Percentiles rank a stretch among this genome's conserved stretches.
These are phyloP conservation scores for Rallus limicola DNA, from an alignment of 2,113 vertebrate species.

Conservation along the genomic window DNA sequence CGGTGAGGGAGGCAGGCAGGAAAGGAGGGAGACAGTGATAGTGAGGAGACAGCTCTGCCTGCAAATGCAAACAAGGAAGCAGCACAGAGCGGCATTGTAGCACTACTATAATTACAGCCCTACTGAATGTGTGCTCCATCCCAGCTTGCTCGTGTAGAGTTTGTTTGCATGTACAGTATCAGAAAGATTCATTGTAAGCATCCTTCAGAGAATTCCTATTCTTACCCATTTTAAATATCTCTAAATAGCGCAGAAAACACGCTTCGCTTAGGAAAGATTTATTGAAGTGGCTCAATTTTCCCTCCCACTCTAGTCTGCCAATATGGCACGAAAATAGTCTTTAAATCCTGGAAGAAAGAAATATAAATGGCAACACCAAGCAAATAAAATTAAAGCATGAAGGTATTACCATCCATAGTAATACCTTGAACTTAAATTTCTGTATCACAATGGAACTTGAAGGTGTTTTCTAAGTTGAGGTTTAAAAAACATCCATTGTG, in stretches of 20 bases:
- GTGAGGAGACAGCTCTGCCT: background rate
- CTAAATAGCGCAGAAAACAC: background rate
- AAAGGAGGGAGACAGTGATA: background rate
- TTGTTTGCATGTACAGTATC: background rate
- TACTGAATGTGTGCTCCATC: background rate
- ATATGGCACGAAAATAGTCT: background rate
- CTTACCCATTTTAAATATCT: conserved; percentile 15
- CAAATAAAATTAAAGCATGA: background rate
- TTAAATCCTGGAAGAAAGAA: background rate
- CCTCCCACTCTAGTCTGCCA: background rate
- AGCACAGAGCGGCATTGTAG: background rate
- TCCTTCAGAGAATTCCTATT: background rate
- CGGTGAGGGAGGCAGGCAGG: background rate
- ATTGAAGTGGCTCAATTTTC: conserved; percentile 3
- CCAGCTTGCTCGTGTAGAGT: background rate
- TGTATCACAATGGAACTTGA: background rate
- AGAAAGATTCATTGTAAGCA: background rate
- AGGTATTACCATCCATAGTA: background rate
- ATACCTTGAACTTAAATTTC: background rate
- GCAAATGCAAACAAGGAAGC: conserved; percentile 14
- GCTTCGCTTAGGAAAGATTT: background rate
- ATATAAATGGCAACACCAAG: background rate
- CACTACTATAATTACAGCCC: background rate
- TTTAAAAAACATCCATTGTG: background rate
- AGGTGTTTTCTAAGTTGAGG: background rate